A percentile compares a stretch with the other conserved stretches of the same genome.
Conservation (phyloP, 1,140 invertebrate species). For the Scaptomyza hsui region DNA sequence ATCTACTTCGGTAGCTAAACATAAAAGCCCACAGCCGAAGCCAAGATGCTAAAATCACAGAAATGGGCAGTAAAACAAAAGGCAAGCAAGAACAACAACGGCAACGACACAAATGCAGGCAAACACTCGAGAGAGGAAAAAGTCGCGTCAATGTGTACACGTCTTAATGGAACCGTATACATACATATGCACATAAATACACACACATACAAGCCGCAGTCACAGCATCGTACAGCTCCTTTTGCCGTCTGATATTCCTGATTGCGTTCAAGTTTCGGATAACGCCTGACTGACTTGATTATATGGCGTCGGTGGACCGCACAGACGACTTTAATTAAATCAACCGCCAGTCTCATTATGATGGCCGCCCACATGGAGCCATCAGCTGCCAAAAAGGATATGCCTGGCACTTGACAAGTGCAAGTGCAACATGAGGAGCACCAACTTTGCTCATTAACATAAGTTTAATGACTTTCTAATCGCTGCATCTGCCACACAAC, state of each 20-base stretch:
- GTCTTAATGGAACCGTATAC: conserved; percentile 78
- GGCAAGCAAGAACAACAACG: conserved; percentile 34
- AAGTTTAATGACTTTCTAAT: conserved; percentile 83
- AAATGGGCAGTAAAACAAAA: conserved; percentile 76
- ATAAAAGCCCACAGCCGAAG: conserved; percentile 56
- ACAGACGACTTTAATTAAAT: conserved; percentile 64
- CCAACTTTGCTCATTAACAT: conserved; percentile 73
- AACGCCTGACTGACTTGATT: conserved; percentile 71
- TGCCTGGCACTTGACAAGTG: conserved; percentile 62
- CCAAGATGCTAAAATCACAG: conserved; percentile 70
- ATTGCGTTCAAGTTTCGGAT: conserved; percentile 62
- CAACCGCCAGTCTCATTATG: conserved; percentile 45
- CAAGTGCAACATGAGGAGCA: conserved; percentile 24
- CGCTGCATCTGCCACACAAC: conserved; percentile 39
- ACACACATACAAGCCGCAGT: neutral
- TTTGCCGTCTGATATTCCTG: conserved; percentile 38
- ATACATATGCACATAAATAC: conserved; percentile 10
- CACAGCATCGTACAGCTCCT: conserved; percentile 49
- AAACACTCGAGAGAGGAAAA: conserved; percentile 72
- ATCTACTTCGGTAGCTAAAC: conserved; percentile 81
- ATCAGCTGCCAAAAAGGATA: conserved; percentile 43
- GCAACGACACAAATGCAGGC: conserved; percentile 66
- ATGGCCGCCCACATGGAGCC: conserved; percentile 34
- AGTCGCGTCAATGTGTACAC: conserved; percentile 81
- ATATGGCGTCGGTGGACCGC: conserved; percentile 55